Evolutionary conservation across 2,113 vertebrate species (phyloP), one percentile per base, ranked within the genome.

Genomic region (Sarotherodon lohbergeri): DNA sequence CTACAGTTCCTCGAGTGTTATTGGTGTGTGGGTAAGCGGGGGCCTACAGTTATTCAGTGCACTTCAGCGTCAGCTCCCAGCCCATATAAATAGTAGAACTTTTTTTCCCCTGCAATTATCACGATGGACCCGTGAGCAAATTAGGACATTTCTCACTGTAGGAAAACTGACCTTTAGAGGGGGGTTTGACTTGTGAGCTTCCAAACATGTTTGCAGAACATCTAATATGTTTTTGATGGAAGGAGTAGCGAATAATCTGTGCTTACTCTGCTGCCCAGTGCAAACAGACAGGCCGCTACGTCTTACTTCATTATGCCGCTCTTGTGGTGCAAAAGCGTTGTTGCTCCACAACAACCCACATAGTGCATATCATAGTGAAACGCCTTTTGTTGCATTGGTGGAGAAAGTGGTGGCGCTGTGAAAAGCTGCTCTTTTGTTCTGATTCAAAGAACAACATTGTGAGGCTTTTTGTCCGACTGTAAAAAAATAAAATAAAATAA

Each of bases 91-190:
- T 82, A 41, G 63, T 91, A 83, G 83, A 90, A 89, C 85, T 91
- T 93, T 92, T 90, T 90, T 39, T 83, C 87, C 90, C 17, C 78
- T 39, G 29, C 81, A 90, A 90, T 94, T 91, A 93, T 90, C 90
- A 89, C 48, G 2, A 92, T 56, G 48, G 46, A 80, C 57, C 66
- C 4, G 34, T 11, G 66, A 55, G 91, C 79, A 93, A 91, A 91
- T 93, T 79, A 80, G 85, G 66, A 87, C 22, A 2, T 80, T 84
- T 90, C 89, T 73, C 68, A 34, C 71, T 76, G 19, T 43, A 24
- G 80, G 73, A 17, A 76, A 50, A 87, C 91, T 90, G 83, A 87
- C 71, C 57, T 91, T 14, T 71, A 19, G 56, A 48, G 10, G 32
- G 19, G 61, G 50, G 86, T 79, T 91, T 83, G 84, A 86, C 80